Evolutionary conservation across 2,113 vertebrate genomes (phyloP).

Genomic region (Oncorhynchus masou): DNA sequence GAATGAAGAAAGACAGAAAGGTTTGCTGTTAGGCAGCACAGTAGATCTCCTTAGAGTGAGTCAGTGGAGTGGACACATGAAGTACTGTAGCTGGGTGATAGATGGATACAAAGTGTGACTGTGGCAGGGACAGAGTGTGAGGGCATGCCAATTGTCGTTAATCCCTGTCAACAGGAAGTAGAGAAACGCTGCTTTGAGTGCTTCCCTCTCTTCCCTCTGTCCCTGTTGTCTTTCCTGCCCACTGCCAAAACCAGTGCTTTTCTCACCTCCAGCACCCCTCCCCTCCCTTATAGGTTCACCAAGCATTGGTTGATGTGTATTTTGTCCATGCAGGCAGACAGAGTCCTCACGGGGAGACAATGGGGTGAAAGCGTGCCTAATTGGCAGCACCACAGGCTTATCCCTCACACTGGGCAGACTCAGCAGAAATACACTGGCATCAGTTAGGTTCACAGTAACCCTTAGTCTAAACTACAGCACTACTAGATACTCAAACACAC

Average conservation of each 20-base stretch:
- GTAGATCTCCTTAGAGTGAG: slow-evolving; percentile 30
- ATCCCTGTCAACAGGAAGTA: slow-evolving; percentile 29
- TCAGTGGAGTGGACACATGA: slow-evolving; percentile 21
- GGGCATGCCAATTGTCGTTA: slow-evolving; percentile 36
- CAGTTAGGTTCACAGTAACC: slow-evolving; percentile 42
- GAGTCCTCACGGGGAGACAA: slow-evolving; percentile 24
- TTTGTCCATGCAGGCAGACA: slow-evolving; percentile 18
- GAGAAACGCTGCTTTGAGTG: slow-evolving; percentile 8
- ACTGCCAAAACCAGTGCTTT: background rate
- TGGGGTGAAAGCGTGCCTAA: slow-evolving; percentile 28
- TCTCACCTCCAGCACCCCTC: background rate
- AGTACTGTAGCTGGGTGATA: slow-evolving; percentile 6
- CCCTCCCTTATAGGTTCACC: background rate
- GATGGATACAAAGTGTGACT: slow-evolving; percentile 1
- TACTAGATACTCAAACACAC: slow-evolving; percentile 23
- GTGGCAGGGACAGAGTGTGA: slow-evolving; percentile 19
- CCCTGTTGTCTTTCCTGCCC: background rate
- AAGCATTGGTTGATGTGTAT: slow-evolving; percentile 18
- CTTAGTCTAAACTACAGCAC: slow-evolving; percentile 34
- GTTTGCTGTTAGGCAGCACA: background rate
- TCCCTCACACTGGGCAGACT: slow-evolving; percentile 31
- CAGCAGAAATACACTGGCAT: slow-evolving; percentile 39
- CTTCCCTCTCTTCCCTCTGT: background rate
- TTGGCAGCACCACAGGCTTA: slow-evolving; percentile 28
- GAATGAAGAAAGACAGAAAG: background rate